Evolutionary conservation across 2,113 vertebrate species (phyloP).

Genomic region (Gracilinanus agilis): DNA sequence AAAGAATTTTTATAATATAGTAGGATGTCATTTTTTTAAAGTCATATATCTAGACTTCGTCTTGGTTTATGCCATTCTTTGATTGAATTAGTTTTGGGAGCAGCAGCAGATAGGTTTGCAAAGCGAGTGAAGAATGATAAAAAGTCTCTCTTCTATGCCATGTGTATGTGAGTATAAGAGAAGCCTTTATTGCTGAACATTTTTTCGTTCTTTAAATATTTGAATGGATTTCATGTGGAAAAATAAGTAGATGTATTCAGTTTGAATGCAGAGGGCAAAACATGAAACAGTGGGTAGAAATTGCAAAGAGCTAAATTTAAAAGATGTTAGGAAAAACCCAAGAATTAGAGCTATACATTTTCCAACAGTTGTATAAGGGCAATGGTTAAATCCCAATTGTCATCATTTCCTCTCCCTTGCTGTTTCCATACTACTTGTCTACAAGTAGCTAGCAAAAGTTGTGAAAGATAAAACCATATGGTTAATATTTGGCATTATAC

Average conservation of each 20-base stretch:
- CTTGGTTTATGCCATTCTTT: background rate
- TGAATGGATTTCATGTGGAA: background rate
- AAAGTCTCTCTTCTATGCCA: background rate
- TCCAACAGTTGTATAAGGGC: background rate
- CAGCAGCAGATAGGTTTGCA: background rate
- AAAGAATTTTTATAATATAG: background rate
- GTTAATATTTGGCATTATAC: background rate
- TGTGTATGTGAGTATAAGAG: background rate
- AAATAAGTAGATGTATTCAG: background rate
- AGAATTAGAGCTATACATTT: background rate
- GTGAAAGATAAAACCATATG: background rate
- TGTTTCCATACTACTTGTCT: background rate
- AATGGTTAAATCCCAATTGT: no score
- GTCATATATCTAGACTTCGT: background rate
- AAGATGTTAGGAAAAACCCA: background rate
- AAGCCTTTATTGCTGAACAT: background rate
- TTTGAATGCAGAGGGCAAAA: background rate
- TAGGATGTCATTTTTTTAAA: background rate
- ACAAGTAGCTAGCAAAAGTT: background rate
- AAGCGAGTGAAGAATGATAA: background rate
- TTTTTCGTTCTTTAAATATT: background rate
- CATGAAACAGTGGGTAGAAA: background rate
- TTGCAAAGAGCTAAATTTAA: background rate
- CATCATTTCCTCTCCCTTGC: background rate
- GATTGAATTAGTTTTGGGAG: background rate